Base-by-base conservation (phyloP, 2,113 vertebrate genomes). In the Gavialis gangeticus region DNA sequence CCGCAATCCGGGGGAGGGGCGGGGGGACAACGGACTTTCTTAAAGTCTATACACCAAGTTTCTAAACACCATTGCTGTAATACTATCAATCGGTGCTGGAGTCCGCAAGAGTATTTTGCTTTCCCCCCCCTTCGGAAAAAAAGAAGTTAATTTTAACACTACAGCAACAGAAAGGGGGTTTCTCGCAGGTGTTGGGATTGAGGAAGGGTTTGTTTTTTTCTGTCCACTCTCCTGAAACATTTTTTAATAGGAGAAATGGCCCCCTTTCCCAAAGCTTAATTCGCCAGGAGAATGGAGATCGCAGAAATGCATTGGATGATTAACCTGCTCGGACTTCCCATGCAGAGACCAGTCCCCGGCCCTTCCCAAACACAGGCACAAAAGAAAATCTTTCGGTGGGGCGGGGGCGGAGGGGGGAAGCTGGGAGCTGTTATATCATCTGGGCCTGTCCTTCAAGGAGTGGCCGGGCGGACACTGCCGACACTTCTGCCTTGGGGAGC, bases 41-140 rank as follows among this genome's bases (percentile, higher is more conserved):
- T 94, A 94, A 91, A 88, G 82, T 96, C 95, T 95, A 97, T 96
- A 97, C 93, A 88, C 19, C 6, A 92, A 63, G 86, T 59, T 92
- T 92, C 96, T 97, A 97, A 96, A 93, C 92, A 89, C 95, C 92
- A 94, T 63, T 96, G 92, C 81, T 93, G 96, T 95, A 88, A 75
- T 92, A 96, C 95, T 91, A 96, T 94, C 82, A 76, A 88, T 91
- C 10, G 97, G 96, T 97, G 97, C 90, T 92, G 96, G 91, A 90
- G 75, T 95, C 89, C 96, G 54, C 87, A 95, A 56, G 59, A 46
- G 46, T 46, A 46, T 46, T 46, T 46, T 46, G 46, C 46, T 46
- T 9, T 9, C 9, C 46, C 46, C 46, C 46, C 46, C 7, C 46
- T 46, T 46, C 46, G 46, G 46, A 83, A 83, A 46, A 58, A 85